A percentile compares a stretch with the other conserved stretches of the same genome.
Evolutionary conservation across 2,888 invertebrate genomes (phyloP).

Genomic region (Palloptera scutellata): DNA sequence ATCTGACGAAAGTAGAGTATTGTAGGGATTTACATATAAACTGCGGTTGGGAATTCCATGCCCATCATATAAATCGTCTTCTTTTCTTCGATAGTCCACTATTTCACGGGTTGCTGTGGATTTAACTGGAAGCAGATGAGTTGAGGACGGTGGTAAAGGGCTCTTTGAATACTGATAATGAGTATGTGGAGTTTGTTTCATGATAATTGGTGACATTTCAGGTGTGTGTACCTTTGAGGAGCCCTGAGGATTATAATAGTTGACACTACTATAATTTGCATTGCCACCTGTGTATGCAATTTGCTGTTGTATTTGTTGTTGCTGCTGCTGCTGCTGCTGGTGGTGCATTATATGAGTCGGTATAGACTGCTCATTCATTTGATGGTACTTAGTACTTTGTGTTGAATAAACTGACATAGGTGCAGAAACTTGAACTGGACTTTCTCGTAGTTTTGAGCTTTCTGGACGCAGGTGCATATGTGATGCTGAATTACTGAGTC

Average conservation of each 20-base stretch:
- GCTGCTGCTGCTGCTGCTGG: conserved; percentile 26
- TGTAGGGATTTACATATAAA: conserved; percentile 55
- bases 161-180: conserved; percentile 45
- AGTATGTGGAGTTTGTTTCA: conserved; percentile 37
- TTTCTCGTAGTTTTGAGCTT: conserved; percentile 34
- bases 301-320: conserved; percentile 33
- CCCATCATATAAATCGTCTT: background rate
- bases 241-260: conserved; percentile 34
- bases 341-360: conserved; percentile 30
- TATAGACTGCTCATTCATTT: conserved; percentile 19
- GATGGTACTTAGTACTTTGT: conserved; percentile 12
- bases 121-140: conserved; percentile 20
- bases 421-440: conserved; percentile 31
- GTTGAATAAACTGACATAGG: conserved; percentile 12
- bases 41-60: conserved; percentile 33
- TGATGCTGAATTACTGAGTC: conserved; percentile 7
- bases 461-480: conserved; percentile 27
- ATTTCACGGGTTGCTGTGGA: too few species aligned
- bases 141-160: conserved; percentile 36
- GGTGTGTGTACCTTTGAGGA: conserved; percentile 36
- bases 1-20: conserved; percentile 42
- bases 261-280: conserved; percentile 30
- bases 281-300: conserved; percentile 20
- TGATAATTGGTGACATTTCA: conserved; percentile 41
- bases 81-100: conserved; percentile 39